Base-by-base conservation (phyloP, 2,797 vertebrate species). In the Eulemur albifrons region DNA sequence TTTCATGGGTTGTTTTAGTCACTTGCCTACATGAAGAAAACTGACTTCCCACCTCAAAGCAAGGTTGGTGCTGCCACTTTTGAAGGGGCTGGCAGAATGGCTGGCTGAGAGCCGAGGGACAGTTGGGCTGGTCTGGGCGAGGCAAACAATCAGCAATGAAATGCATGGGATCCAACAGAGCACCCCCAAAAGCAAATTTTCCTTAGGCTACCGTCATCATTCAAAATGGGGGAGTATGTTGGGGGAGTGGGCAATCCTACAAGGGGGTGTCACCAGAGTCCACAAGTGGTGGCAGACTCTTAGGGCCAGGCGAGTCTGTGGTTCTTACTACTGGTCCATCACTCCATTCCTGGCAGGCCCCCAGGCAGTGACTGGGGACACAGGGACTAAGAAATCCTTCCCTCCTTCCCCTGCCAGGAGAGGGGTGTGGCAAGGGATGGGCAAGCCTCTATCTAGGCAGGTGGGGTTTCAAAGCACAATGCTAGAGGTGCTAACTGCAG, bases 1-100 rank as follows among this genome's bases (percentile, higher is more conserved):
- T 87, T 94, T 69, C 79, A 45, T 38, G 40, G 43, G 57, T 61
- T 95, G 48, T 92, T 96, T 95, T 80, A 76, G 65, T 81, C 40
- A 45, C 59, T 94, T 95, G 35, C 13, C 48, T 92, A 59, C 54
- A 38, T 84, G 88, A 93, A 89, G n/a, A 94, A 96, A 84, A 69
- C n/a, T 18, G 38, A 67, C 77, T 96, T 94, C 40, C 23, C 43
- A 81, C 67, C 45, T 92, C 63, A 77, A 80, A 97, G 82, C 27
- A 73, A 59, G 59, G 72, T n/a, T 48, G 70, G 32, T 2, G 0
- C 54, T 72, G 61, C 30, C 40, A 77, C 11, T 90, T 92, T 63
- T 13, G 40, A 67, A 90, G 70, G 48, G 12, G 5, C 85, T 96
- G 82, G 35, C 21, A 90, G 63, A 54, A 79, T 76, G 32, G 75